Evolutionary conservation across 1,140 invertebrate genomes (phyloP).

Genomic region (Drosophila littoralis): DNA sequence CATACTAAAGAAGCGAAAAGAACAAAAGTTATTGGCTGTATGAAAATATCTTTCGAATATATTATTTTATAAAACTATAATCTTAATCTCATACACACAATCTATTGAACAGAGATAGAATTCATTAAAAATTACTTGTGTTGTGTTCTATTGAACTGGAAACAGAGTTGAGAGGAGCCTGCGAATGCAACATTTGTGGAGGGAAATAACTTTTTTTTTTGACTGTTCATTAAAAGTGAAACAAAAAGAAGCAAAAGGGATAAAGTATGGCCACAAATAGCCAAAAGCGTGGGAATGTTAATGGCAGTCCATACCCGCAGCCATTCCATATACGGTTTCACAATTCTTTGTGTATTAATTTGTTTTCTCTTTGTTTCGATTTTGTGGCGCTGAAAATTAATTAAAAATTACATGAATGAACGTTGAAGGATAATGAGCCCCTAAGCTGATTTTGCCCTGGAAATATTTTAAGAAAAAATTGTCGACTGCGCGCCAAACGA

Average conservation of each 20-base stretch:
- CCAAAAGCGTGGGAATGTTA: slow-evolving; percentile 72
- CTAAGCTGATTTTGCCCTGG: slow-evolving; percentile 82
- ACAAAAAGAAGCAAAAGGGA: slow-evolving; percentile 1
- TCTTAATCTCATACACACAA: no score
- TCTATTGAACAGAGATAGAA: no score
- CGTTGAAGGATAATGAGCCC: slow-evolving; percentile 77
- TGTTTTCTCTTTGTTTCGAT: slow-evolving; percentile 74
- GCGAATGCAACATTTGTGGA: background rate
- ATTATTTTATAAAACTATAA: no score
- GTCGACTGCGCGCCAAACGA: slow-evolving; percentile 45
- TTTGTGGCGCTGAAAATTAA: slow-evolving; percentile 79
- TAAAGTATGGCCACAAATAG: slow-evolving; percentile 54
- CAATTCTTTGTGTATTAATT: slow-evolving; percentile 73
- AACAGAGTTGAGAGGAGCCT: background rate
- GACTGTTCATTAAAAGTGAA: slow-evolving; percentile 40
- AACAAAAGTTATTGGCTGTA: no score
- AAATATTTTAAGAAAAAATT: slow-evolving; percentile 65
- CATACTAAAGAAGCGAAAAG: no score
- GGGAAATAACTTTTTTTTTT: slow-evolving; percentile 22
- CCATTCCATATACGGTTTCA: slow-evolving; percentile 45
- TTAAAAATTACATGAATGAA: slow-evolving; percentile 84
- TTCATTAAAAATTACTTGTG: background rate
- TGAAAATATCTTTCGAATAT: no score
- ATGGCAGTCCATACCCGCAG: slow-evolving; percentile 53
- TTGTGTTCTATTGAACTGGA: background rate